phyloP scores from a whole-genome alignment of 2,888 invertebrate species.

The Tenthredo livida region DNA sequence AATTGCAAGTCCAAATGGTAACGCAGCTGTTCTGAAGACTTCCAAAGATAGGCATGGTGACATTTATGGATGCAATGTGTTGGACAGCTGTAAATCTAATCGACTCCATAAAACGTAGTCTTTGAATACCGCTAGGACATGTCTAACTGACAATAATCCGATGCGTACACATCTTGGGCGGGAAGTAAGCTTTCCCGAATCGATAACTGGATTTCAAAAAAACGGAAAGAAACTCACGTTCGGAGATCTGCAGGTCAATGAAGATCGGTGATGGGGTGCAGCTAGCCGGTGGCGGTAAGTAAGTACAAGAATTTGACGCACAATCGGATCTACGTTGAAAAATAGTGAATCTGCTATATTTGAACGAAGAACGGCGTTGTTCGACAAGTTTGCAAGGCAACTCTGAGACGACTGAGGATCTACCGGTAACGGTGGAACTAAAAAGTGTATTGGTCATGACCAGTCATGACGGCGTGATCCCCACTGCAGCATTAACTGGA shows the following conservation, averaged over 20 bases:
- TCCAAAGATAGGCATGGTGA: background rate
- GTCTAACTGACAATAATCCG: background rate
- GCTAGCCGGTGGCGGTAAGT: background rate
- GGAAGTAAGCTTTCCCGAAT: background rate
- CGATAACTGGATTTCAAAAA: background rate
- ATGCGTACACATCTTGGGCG: background rate
- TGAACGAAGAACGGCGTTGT: background rate
- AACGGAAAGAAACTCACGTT: background rate
- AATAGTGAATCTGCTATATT: background rate
- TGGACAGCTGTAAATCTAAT: no score
- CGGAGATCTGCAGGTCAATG: background rate
- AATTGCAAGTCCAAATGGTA: background rate
- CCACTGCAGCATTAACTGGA: slow-evolving; percentile 7
- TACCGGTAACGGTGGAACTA: background rate
- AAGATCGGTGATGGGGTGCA: background rate
- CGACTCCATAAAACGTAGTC: no score
- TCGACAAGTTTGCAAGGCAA: background rate
- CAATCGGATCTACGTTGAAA: background rate
- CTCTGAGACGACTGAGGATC: slow-evolving; percentile 30
- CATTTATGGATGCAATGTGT: no score
- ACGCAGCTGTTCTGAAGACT: slow-evolving; percentile 1
- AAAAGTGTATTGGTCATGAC: background rate
- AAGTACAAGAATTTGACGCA: background rate
- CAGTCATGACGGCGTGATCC: background rate
- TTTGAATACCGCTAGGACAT: background rate